phyloP scores from a whole-genome alignment of 2,888 invertebrate species.

The Eupithecia abbreviata region DNA sequence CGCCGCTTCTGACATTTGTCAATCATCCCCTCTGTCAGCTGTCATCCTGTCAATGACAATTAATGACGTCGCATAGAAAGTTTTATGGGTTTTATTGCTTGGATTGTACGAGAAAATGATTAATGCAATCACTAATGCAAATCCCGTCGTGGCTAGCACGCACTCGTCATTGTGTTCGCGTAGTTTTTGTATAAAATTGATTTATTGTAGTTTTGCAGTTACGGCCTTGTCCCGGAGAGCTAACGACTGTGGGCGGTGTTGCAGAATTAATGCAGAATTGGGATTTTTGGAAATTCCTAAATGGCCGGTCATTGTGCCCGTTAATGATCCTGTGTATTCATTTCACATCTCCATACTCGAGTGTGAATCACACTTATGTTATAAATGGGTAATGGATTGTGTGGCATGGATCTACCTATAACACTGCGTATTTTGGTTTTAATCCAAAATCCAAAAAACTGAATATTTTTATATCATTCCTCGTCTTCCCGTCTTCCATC shows the following conservation, averaged over 20 bases:
- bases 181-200: constrained; percentile 77
- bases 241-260: constrained; percentile 63
- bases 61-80: constrained; percentile 79
- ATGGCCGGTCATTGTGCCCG: constrained; percentile 41
- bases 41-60: constrained; percentile 82
- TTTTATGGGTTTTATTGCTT: constrained; percentile 80
- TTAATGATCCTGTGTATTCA: constrained; percentile 35
- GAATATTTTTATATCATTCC: not conserved
- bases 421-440: not conserved
- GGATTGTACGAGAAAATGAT: constrained; percentile 77
- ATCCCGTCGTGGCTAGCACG: constrained; percentile 74
- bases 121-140: constrained; percentile 83
- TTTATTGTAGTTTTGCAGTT: constrained; percentile 71
- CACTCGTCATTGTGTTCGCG: constrained; percentile 62
- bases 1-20: constrained; percentile 79
- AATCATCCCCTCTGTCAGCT: constrained; percentile 74
- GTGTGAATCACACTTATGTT: constrained; percentile 4
- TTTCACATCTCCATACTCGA: constrained; percentile 12
- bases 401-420: not conserved
- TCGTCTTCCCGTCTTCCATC: not conserved
- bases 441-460: not conserved
- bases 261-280: constrained; percentile 49
- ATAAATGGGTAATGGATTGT: constrained; percentile 6
- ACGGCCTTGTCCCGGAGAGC: constrained; percentile 51
- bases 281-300: constrained; percentile 46